Evolutionary conservation across 2,797 vertebrate species (phyloP), one percentile per base, ranked within the genome.

Genomic region (Bryconaethiops microstoma): DNA sequence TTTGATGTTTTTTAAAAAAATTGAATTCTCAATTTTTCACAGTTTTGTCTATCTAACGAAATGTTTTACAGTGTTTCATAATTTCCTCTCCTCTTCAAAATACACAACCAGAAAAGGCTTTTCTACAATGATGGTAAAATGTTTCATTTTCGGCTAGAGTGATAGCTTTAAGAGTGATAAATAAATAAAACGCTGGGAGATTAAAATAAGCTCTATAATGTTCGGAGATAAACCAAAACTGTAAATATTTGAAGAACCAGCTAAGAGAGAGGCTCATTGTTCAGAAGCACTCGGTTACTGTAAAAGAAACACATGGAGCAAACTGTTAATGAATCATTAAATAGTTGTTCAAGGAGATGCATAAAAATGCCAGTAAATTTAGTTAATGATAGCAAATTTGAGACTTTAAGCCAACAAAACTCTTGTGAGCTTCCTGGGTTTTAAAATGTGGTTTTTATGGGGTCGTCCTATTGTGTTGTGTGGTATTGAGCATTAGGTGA

Each of bases 401-500:
- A 73, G 62, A 29, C n/a, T 59, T 79, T 84, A 64, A 67, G 67
- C 78, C 72, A 79, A 78, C 35, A 69, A 42, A 78, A 84, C 21
- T 64, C 75, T 62, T 75, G 45, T 73, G 48, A 78, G 69, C 64
- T 59, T 77, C 68, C 39, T 14, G 42, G 39, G 50, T 63, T 64
- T 77, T 78, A 72, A 63, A 52, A 62, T 82, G 70, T 67, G 54
- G 60, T n/a, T 39, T 68, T 79, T 73, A 69, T 65, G 48, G 39
- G 68, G 59, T 45, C 54, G 73, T 64, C 76, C 60, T 69, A 73
- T 76, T 81, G 70, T 84, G 76, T 79, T 50, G 74, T 78, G 75
- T 83, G 55, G 55, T 69, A 76, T 79, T 52, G 79, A 75, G 54
- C 71, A 84, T 80, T 78, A 54, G 70, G 75, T 39, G n/a, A n/a